Evolutionary conservation across 2,888 invertebrate genomes (phyloP).

Genomic region (Stenodema calcarata): DNA sequence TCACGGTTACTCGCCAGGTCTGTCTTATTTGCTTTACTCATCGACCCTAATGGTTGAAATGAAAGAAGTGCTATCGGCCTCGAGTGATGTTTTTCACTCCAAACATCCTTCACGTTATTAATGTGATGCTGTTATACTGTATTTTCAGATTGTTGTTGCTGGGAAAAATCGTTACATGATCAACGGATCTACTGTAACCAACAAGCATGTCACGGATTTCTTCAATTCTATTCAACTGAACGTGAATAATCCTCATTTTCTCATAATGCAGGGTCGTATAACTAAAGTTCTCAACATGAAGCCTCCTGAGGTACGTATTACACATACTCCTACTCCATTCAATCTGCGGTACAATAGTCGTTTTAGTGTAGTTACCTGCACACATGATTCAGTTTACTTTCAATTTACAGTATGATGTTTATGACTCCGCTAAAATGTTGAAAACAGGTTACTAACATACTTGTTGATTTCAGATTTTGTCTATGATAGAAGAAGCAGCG

Average conservation of each 20-base stretch:
- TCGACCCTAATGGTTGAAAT: not conserved
- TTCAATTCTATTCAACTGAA: constrained; percentile 97
- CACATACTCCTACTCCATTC: too few relatives aligned
- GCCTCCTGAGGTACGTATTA: constrained; percentile 83
- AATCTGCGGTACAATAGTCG: too few relatives aligned
- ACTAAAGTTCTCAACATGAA: constrained; percentile 99
- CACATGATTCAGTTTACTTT: too few relatives aligned
- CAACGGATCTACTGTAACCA: constrained; percentile 89
- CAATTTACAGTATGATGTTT: too few relatives aligned
- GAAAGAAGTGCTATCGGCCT: not conserved
- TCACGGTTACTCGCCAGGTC: constrained; percentile 89
- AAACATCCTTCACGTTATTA: not conserved
- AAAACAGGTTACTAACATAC: not conserved
- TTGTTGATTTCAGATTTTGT: constrained; percentile 72
- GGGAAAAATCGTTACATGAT: constrained; percentile 92
- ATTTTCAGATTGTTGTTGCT: constrained; percentile 76
- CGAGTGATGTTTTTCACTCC: constrained; percentile 16
- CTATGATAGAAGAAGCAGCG: constrained; percentile 99
- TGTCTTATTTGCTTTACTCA: too few relatives aligned
- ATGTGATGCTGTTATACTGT: not conserved
- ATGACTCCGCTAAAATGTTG: constrained; percentile 62
- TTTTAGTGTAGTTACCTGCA: too few relatives aligned
- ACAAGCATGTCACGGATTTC: constrained; percentile 89
- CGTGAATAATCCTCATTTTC: constrained; percentile 98
- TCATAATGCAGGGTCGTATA: constrained; percentile 99